Evolutionary conservation across 2,113 vertebrate species (phyloP).

Genomic region (Notothenia coriiceps): DNA sequence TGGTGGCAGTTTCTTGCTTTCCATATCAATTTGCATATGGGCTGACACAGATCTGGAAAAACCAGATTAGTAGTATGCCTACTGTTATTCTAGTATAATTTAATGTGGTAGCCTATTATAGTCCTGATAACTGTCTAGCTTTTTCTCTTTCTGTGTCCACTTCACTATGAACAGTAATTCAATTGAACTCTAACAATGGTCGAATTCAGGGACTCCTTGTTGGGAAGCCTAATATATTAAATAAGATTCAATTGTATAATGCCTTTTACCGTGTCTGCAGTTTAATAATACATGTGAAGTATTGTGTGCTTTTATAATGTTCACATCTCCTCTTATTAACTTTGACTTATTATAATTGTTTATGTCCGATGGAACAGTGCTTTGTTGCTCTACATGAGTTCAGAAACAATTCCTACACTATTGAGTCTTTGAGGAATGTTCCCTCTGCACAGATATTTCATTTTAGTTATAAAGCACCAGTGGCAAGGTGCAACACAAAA

Average conservation of each 20-base stretch:
- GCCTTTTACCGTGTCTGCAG: neutral
- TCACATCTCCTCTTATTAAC: no score
- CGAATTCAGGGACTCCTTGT: neutral
- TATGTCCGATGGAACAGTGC: neutral
- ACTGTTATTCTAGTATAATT: neutral
- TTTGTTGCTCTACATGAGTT: neutral
- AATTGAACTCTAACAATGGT: neutral
- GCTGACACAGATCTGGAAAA: neutral
- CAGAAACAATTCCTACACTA: neutral
- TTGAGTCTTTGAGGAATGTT: neutral
- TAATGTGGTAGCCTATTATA: neutral
- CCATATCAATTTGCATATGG: slow-evolving; percentile 52
- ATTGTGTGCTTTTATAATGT: neutral
- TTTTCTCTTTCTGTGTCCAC: neutral
- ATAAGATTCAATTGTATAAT: neutral
- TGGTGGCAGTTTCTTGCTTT: slow-evolving; percentile 27
- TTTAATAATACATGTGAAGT: neutral
- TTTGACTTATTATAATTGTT: neutral
- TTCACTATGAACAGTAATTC: slow-evolving; percentile 2
- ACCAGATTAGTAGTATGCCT: neutral
- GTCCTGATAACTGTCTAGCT: neutral
- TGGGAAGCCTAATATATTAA: neutral
- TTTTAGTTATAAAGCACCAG: neutral
- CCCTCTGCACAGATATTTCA: neutral
- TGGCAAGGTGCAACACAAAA: neutral